phyloP scores from a whole-genome alignment of 2,888 invertebrate species.

The Microchrysa polita region DNA sequence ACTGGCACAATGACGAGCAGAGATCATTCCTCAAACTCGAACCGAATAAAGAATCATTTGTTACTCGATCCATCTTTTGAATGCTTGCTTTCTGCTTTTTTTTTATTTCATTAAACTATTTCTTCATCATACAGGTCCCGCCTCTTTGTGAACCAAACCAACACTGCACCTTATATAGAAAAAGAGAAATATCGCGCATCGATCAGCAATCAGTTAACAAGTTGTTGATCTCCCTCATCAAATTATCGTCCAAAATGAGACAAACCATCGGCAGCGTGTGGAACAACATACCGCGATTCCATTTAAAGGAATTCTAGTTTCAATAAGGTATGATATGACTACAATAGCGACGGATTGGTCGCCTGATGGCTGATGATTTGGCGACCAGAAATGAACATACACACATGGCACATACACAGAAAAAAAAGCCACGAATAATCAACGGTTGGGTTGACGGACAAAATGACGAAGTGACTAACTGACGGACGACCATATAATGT shows the following conservation, averaged over 20 bases:
- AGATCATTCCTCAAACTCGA: conserved; percentile 10
- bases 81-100: conserved; percentile 1
- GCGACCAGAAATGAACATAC: too few relatives aligned
- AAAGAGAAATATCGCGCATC: conserved; percentile 19
- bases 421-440: background rate
- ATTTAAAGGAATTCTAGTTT: conserved; percentile 17
- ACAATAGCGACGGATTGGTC: conserved; percentile 7
- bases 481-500: conserved; percentile 16
- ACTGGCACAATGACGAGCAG: background rate
- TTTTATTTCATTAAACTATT: background rate
- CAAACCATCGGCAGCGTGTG: conserved; percentile 29
- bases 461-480: background rate
- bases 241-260: conserved; percentile 41
- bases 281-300: background rate
- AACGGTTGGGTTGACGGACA: conserved; percentile 22
- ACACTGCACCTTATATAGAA: conserved; percentile 12
- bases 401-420: too few relatives aligned
- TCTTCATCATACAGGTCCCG: too few relatives aligned
- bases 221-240: conserved; percentile 45
- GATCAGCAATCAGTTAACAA: conserved; percentile 44
- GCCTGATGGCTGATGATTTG: background rate
- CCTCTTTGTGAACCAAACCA: background rate
- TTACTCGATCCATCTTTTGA: conserved; percentile 26
- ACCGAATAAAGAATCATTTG: conserved; percentile 28
- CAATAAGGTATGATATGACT: background rate